Conservation (phyloP, 1,140 invertebrate genomes). For the Drosophila littoralis region DNA sequence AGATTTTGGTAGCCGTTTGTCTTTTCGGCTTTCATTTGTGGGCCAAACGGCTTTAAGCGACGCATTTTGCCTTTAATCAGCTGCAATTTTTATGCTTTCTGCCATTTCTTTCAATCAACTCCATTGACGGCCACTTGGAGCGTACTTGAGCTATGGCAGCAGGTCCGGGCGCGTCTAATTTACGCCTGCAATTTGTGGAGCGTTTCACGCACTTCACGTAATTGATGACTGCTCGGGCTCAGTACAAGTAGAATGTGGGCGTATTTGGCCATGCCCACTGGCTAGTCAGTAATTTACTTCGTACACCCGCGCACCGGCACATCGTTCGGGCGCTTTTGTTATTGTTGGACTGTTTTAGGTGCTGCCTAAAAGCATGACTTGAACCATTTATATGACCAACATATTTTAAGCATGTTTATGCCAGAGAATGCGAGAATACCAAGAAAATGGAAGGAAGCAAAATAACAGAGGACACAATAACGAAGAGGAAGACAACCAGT, state of each 20-base stretch:
- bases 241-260: constrained; percentile 25
- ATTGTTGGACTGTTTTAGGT: constrained; percentile 39
- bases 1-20: constrained; percentile 38
- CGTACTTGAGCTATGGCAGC: constrained; percentile 22
- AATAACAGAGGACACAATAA: background rate
- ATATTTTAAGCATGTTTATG: constrained; percentile 74
- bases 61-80: constrained; percentile 7
- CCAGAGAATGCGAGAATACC: constrained; percentile 23
- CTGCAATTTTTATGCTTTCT: constrained; percentile 17
- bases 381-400: constrained; percentile 65
- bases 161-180: constrained; percentile 51
- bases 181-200: constrained; percentile 71
- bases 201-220: constrained; percentile 64
- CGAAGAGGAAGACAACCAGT: constrained; percentile 20
- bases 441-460: constrained; percentile 6
- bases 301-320: background rate
- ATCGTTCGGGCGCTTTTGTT: constrained; percentile 8
- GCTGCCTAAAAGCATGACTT: constrained; percentile 56
- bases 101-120: constrained; percentile 70
- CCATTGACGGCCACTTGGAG: constrained; percentile 55
- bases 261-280: constrained; percentile 38
- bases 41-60: constrained; percentile 25
- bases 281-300: constrained; percentile 56
- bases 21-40: constrained; percentile 27
- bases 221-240: constrained; percentile 58